Conservation (phyloP, 2,797 vertebrate genomes). For the Lepilemur septentrionalis region DNA sequence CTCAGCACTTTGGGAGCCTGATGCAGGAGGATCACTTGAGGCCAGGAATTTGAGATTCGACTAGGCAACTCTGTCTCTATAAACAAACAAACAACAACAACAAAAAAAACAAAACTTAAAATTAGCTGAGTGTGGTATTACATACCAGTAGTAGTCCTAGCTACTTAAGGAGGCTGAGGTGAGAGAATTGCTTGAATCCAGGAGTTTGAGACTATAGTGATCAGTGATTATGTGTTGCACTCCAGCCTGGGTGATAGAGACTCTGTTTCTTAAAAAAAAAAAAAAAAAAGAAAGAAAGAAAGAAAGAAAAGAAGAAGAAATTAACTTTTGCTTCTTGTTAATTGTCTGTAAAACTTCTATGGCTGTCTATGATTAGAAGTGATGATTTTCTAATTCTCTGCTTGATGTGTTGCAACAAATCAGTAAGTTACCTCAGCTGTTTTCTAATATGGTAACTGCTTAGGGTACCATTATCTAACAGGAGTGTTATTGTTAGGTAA, state of each 20-base stretch:
- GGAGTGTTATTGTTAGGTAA: background rate
- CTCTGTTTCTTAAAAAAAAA: background rate
- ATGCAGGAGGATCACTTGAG: background rate
- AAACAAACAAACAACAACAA: background rate
- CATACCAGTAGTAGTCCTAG: background rate
- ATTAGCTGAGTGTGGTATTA: background rate
- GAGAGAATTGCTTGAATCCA: background rate
- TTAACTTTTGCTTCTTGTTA: background rate
- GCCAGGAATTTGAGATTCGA: background rate
- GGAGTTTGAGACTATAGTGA: background rate
- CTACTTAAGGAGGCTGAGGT: background rate
- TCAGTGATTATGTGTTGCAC: background rate
- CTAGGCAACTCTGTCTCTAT: background rate
- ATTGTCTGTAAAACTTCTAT: background rate
- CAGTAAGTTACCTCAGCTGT: background rate
- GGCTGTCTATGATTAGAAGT: background rate
- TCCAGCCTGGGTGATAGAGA: background rate
- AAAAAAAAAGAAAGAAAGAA: background rate
- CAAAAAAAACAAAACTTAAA: background rate
- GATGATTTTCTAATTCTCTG: slow-evolving; percentile 10
- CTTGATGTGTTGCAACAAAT: slow-evolving; percentile 17
- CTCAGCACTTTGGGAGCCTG: background rate
- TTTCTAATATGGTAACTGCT: background rate
- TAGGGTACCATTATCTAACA: background rate
- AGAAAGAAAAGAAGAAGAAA: background rate